These are phyloP conservation scores for Rhingia rostrata DNA, from an alignment of 2,888 invertebrate species.

Conservation along the genomic window DNA sequence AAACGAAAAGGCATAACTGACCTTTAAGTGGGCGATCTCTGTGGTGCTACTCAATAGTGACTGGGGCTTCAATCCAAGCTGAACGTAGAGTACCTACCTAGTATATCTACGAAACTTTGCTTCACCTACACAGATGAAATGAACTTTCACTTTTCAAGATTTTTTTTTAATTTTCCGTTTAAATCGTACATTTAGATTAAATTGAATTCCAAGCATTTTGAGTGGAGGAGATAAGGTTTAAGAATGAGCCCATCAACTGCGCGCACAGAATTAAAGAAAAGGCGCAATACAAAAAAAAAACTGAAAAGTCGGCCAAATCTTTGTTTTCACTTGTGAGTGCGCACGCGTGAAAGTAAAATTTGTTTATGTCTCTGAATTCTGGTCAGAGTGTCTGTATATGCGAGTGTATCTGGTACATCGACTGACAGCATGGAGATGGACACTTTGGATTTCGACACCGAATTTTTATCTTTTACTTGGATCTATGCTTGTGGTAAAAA, in stretches of 20 bases:
- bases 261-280: slow-evolving; percentile 22
- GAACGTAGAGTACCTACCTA: slow-evolving; percentile 4
- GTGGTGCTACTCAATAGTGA: slow-evolving; percentile 4
- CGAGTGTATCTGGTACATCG: neutral
- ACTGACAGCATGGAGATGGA: slow-evolving; percentile 1
- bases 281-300: slow-evolving; percentile 10
- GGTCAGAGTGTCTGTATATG: slow-evolving; percentile 21
- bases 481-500: neutral
- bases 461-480: slow-evolving; percentile 2
- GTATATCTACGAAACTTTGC: slow-evolving; percentile 32
- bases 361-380: slow-evolving; percentile 40
- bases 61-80: slow-evolving; percentile 18
- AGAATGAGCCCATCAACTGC: slow-evolving; percentile 29
- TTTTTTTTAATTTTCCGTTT: slow-evolving; percentile 34
- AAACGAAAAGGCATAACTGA: slow-evolving; percentile 22
- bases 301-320: slow-evolving; percentile 24
- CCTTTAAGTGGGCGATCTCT: slow-evolving; percentile 44
- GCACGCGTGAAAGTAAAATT: slow-evolving; percentile 51
- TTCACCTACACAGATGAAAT: slow-evolving; percentile 14
- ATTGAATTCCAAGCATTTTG: slow-evolving; percentile 36
- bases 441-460: neutral
- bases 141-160: slow-evolving; percentile 1
- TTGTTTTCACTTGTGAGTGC: slow-evolving; percentile 48
- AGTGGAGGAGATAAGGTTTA: slow-evolving; percentile 30
- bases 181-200: slow-evolving; percentile 31